Evolutionary conservation across 2,113 vertebrate species (phyloP), one percentile per base, ranked within the genome.

Genomic region (Girardinichthys multiradiatus): DNA sequence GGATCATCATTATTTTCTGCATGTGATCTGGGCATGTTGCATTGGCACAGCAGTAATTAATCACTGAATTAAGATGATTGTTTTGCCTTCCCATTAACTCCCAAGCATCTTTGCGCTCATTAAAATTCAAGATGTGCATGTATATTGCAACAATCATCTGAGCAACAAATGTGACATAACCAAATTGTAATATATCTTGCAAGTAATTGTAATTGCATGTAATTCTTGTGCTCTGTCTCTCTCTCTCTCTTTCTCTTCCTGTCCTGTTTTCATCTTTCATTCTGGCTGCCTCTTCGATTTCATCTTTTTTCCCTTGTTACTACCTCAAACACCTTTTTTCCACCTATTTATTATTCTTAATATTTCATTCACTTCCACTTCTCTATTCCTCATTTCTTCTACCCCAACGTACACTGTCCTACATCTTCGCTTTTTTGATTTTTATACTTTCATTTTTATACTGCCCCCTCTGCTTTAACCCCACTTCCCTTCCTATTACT

Each of bases 131-230:
- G 90, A 72, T 79, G 77, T 84, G 93, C 94, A 94, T 94, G 93
- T 85, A 87, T 68, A 48, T 45, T 31, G 67, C 84, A 67, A 70
- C 72, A 78, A 39, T 90, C 81, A 76, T 79, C 87, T 81, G 85
- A 87, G 72, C 89, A 64, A 62, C 70, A 78, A 82, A 81, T 87
- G 79, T 91, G 84, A 90, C 70, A 72, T 90, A 90, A 92, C 89
- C 81, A 81, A 88, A 90, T 90, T 91, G 83, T 94, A 83, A 79
- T 78, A 60, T 79, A 95, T n/a, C 90, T 81, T 92, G 90, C n/a
- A 92, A 91, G 84, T 93, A 93, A 93, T 94, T 92, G 92, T 97
- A 98, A 98, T 96, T 92, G 97, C 97, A 99, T 97, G 97, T 98
- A 92, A 95, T 93, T 94, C 91, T 95, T 45, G 95, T 86, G 89